Evolutionary conservation across 2,113 vertebrate species (phyloP).

Genomic region (Damaliscus lunatus): DNA sequence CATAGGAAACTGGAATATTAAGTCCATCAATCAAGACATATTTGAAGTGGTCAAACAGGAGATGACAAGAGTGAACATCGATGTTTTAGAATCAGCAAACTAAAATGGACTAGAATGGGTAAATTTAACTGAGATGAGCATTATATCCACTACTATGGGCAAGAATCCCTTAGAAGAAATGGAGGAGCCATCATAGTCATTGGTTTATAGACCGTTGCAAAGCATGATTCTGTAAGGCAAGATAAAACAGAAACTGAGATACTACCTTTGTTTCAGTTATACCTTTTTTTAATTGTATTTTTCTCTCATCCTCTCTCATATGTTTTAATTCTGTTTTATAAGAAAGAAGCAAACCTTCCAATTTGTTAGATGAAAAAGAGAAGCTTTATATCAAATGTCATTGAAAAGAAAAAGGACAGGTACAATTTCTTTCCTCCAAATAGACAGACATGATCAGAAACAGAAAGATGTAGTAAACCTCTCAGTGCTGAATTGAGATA

Average conservation of each 20-base stretch:
- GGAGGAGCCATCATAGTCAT: neutral
- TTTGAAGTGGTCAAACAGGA: neutral
- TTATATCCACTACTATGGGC: neutral
- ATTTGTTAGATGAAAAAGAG: neutral
- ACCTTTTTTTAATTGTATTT: neutral
- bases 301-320: neutral
- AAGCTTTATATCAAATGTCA: neutral
- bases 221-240: neutral
- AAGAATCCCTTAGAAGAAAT: neutral
- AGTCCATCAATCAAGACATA: neutral
- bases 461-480: neutral
- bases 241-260: neutral
- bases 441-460: neutral
- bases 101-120: neutral
- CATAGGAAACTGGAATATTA: neutral
- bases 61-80: neutral
- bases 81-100: neutral
- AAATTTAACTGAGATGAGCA: neutral
- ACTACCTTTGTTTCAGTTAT: neutral
- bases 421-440: neutral
- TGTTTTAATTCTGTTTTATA: conserved; percentile 13
- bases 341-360: neutral
- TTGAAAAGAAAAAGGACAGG: neutral
- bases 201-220: neutral
- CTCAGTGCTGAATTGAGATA: neutral